These are phyloP conservation scores for Cinclus mexicanus DNA, from an alignment of 2,113 vertebrate genomes.

Conservation along the genomic window DNA sequence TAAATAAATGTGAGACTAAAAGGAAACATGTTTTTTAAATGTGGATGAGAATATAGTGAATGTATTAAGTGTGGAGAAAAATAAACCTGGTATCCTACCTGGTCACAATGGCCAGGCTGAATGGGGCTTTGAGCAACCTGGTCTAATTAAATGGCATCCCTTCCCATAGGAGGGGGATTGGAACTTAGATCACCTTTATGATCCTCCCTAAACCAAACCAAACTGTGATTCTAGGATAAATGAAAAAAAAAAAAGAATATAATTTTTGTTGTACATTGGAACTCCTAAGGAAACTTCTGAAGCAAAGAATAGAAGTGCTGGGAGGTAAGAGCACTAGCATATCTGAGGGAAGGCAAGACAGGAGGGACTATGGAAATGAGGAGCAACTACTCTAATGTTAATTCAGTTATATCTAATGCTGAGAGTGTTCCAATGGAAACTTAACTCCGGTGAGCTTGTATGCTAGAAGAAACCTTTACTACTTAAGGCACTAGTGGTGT, in stretches of 20 bases:
- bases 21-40: background rate
- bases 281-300: constrained; percentile 42
- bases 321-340: background rate
- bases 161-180: background rate
- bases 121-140: background rate
- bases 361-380: background rate
- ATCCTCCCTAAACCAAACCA: background rate
- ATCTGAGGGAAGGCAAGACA: background rate
- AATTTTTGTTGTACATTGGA: background rate
- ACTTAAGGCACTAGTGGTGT: background rate
- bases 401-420: background rate
- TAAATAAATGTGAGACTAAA: background rate
- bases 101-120: background rate
- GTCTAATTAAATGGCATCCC: background rate
- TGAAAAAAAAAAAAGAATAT: background rate
- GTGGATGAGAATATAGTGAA: background rate
- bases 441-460: background rate
- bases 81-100: background rate
- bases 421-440: background rate
- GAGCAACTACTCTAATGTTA: background rate
- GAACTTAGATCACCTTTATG: background rate
- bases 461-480: background rate
- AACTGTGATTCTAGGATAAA: background rate
- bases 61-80: background rate
- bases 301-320: constrained; percentile 38